Percentiles rank a stretch among this genome's conserved stretches.
These are phyloP conservation scores for Phycodurus eques DNA, from an alignment of 2,113 vertebrate genomes.

Conservation along the genomic window DNA sequence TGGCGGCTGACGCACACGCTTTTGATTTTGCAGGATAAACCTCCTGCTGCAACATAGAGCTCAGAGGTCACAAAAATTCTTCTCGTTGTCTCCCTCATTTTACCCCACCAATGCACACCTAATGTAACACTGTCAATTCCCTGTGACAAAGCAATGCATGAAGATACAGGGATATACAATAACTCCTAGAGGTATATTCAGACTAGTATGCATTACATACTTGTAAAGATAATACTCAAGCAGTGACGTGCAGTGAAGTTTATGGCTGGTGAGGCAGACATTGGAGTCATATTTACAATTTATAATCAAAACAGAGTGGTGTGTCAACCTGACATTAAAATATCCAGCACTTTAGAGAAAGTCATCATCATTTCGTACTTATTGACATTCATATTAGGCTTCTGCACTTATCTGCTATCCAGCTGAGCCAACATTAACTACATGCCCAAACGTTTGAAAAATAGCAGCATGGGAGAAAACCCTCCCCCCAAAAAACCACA, in stretches of 20 bases:
- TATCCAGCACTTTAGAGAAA: no score
- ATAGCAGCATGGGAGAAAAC: no score
- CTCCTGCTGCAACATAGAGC: conserved; percentile 10
- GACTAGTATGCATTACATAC: no score
- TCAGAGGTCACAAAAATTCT: conserved; percentile 33
- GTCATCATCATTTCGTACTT: no score
- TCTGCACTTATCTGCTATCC: no score
- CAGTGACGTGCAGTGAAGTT: not conserved
- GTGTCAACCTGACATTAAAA: not conserved
- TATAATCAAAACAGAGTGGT: not conserved
- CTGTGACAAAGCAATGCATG: not conserved
- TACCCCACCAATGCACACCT: not conserved
- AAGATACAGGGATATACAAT: not conserved
- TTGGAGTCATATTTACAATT: not conserved
- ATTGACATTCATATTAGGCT: no score
- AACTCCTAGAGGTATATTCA: not conserved
- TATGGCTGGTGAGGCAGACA: not conserved
- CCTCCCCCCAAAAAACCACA: no score
- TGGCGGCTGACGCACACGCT: conserved; percentile 23
- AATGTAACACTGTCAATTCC: not conserved
- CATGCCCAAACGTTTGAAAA: no score
- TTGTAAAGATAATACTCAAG: not conserved
- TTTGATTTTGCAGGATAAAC: conserved; percentile 38
- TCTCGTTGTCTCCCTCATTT: conserved; percentile 10
- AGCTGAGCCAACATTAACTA: no score